Percentiles rank a stretch among this genome's conserved stretches.
phyloP scores from a whole-genome alignment of 2,888 invertebrate species.

The Dicranocentrus wangi region DNA sequence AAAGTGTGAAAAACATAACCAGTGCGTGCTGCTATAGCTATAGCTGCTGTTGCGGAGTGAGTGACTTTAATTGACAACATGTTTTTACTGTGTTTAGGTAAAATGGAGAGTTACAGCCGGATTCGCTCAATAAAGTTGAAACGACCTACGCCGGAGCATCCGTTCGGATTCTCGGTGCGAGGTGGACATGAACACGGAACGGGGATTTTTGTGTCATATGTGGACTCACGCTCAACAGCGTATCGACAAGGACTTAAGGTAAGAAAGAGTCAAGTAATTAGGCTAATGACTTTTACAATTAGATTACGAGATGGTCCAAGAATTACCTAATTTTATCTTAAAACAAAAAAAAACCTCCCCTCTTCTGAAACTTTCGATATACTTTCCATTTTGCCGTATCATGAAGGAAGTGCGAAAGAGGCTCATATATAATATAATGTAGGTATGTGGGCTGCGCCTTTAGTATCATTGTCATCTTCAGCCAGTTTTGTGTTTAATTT shows the following conservation, averaged over 20 bases:
- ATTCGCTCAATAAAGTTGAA: slow-evolving; percentile 72
- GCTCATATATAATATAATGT: neutral
- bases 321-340: neutral
- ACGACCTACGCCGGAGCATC: slow-evolving; percentile 74
- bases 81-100: neutral
- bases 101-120: slow-evolving; percentile 72
- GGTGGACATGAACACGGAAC: slow-evolving; percentile 93
- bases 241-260: slow-evolving; percentile 90
- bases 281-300: neutral
- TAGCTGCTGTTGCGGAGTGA: too few species aligned
- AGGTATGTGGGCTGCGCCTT: neutral
- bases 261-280: slow-evolving; percentile 73
- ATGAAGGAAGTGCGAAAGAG: neutral
- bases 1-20: too few species aligned
- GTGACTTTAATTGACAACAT: too few species aligned
- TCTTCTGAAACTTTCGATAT: slow-evolving; percentile 3
- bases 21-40: too few species aligned
- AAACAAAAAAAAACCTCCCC: neutral
- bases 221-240: slow-evolving; percentile 90
- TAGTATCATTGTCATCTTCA: neutral
- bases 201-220: slow-evolving; percentile 92
- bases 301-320: neutral
- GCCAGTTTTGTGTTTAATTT: neutral
- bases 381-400: slow-evolving; percentile 6
- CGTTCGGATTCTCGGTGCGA: slow-evolving; percentile 87